Evolutionary conservation across 2,888 invertebrate species (phyloP).

Genomic region (Litoditis marina): DNA sequence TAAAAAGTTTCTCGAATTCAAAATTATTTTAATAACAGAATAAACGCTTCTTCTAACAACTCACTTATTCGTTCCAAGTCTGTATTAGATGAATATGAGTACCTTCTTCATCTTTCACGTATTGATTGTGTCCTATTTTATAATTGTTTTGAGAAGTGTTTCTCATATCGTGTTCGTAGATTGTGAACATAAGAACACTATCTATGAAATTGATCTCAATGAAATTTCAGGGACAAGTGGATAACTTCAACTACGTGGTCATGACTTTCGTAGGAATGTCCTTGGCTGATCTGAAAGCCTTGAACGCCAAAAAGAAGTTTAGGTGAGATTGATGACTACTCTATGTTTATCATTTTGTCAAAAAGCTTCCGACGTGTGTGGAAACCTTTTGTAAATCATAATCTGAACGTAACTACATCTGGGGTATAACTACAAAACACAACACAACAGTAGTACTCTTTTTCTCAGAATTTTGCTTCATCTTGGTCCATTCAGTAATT

Average conservation of each 20-base stretch:
- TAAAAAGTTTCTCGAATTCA: no score
- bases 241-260: constrained; percentile 55
- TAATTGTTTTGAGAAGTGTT: no score
- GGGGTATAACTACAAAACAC: no score
- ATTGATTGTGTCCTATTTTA: constrained; percentile 2
- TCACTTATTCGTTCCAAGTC: constrained; percentile 18
- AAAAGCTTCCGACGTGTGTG: no score
- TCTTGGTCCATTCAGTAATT: constrained; percentile 4
- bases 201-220: background rate
- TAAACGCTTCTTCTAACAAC: no score
- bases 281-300: constrained; percentile 35
- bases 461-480: background rate
- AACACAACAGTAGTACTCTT: no score
- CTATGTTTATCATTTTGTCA: no score
- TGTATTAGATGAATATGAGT: background rate
- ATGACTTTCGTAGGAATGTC: constrained; percentile 55
- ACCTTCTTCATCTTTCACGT: no score
- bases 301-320: constrained; percentile 28
- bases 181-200: background rate
- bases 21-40: no score
- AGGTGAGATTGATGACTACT: constrained; percentile 18
- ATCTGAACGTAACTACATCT: no score
- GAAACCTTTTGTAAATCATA: no score
- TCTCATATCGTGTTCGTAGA: background rate
- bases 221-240: constrained; percentile 54